Percentiles rank a stretch among this genome's conserved stretches.
Conservation (phyloP, 2,888 invertebrate genomes). For the Acrocyrtus sp. region DNA sequence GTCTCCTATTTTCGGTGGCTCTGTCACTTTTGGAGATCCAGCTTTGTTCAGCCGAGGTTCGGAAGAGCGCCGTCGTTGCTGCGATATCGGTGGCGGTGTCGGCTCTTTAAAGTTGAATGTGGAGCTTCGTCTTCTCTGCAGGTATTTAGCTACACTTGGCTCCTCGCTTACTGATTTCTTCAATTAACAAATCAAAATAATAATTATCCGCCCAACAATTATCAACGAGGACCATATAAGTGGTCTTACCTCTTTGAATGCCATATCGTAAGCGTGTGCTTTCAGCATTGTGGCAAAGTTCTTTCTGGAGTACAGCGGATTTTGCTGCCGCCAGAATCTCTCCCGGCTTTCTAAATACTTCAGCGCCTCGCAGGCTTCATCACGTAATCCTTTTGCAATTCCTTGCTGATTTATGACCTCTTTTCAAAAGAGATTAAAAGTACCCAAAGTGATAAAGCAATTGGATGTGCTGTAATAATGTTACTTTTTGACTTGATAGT, state of each 20-base stretch:
- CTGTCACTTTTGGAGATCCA: too few relatives aligned
- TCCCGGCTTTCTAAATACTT: slow-evolving; percentile 60
- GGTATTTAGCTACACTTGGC: slow-evolving; percentile 23
- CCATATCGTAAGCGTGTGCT: slow-evolving; percentile 24
- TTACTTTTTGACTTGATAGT: background rate
- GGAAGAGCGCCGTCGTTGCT: background rate
- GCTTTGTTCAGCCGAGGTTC: background rate
- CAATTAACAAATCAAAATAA: background rate
- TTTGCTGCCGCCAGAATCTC: slow-evolving; percentile 62
- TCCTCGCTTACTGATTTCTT: slow-evolving; percentile 21
- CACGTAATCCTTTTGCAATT: slow-evolving; percentile 54
- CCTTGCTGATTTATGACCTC: slow-evolving; percentile 48
- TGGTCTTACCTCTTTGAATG: slow-evolving; percentile 14
- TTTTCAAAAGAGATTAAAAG: too few relatives aligned
- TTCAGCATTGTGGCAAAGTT: slow-evolving; percentile 34
- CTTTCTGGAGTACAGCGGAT: slow-evolving; percentile 60
- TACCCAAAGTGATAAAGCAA: slow-evolving; percentile 1
- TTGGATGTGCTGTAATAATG: background rate
- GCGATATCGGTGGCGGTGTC: background rate
- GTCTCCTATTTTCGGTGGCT: too few relatives aligned
- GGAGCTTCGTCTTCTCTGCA: slow-evolving; percentile 30
- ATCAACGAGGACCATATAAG: background rate
- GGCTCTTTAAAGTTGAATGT: too few relatives aligned
- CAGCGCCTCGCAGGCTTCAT: slow-evolving; percentile 58
- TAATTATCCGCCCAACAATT: background rate